These are phyloP conservation scores for Araneus ventricosus DNA, from an alignment of 1,140 invertebrate genomes.

Conservation along the genomic window DNA sequence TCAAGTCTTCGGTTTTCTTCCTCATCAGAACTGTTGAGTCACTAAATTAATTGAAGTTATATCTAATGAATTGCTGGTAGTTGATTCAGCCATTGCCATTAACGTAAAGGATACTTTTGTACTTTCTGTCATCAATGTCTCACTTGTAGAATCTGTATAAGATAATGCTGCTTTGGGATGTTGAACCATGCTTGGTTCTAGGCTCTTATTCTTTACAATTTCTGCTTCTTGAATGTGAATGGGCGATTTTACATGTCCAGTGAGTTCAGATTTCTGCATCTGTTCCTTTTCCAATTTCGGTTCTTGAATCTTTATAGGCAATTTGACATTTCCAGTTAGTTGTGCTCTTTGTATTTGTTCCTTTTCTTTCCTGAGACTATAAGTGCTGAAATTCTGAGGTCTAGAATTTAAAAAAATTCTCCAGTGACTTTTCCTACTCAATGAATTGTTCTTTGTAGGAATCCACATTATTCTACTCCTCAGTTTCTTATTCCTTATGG, in stretches of 20 bases:
- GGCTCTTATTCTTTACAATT: neutral
- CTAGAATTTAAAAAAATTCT: constrained; percentile 32
- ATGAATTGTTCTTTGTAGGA: constrained; percentile 14
- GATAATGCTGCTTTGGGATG: neutral
- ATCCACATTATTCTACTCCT: constrained; percentile 69
- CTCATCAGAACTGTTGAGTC: neutral
- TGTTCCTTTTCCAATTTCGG: neutral
- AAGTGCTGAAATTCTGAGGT: neutral
- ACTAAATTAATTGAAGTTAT: neutral
- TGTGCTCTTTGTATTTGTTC: neutral
- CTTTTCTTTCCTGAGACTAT: neutral
- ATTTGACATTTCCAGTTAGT: neutral
- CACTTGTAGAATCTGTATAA: neutral
- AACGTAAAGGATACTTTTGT: neutral
- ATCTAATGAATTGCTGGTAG: neutral
- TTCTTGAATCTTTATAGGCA: neutral
- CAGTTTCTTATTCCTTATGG: neutral
- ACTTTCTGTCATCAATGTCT: constrained; percentile 22
- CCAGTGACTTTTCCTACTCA: constrained; percentile 32
- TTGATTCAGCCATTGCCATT: neutral
- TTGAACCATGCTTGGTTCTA: neutral
- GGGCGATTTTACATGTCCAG: neutral
- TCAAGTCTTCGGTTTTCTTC: neutral
- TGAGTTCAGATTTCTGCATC: neutral
- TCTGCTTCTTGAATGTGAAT: neutral